Evolutionary conservation across 2,113 vertebrate genomes (phyloP).

Genomic region (Phrynosoma platyrhinos): DNA sequence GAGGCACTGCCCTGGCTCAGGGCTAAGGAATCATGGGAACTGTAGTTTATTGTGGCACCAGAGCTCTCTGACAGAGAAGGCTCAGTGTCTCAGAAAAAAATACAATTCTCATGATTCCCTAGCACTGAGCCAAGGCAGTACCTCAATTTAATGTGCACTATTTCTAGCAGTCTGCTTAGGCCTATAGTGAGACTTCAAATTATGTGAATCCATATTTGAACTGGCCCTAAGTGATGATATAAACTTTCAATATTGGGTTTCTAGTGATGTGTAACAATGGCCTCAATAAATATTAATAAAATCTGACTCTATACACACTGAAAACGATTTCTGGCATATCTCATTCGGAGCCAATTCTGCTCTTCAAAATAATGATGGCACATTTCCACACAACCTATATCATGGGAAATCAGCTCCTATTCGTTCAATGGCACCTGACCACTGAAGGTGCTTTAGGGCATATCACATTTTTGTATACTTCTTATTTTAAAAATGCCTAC

Average conservation of each 20-base stretch:
- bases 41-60: too few species aligned
- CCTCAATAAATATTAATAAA: not conserved
- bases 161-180: too few species aligned
- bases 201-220: not conserved
- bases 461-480: not conserved
- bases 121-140: too few species aligned
- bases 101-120: too few species aligned
- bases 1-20: too few species aligned
- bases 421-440: not conserved
- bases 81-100: too few species aligned
- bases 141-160: too few species aligned
- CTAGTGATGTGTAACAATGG: not conserved
- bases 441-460: not conserved
- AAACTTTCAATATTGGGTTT: not conserved
- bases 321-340: not conserved
- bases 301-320: not conserved
- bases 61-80: too few species aligned
- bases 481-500: not conserved
- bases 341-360: not conserved
- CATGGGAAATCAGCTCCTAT: constrained; percentile 12
- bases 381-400: not conserved
- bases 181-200: not conserved
- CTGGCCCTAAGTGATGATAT: not conserved
- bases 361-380: not conserved
- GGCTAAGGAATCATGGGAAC: too few species aligned